A percentile compares a stretch with the other conserved stretches of the same genome.
These are phyloP conservation scores for Cataglyphis rosenhaueri DNA, from an alignment of 2,888 invertebrate genomes.

Conservation along the genomic window DNA sequence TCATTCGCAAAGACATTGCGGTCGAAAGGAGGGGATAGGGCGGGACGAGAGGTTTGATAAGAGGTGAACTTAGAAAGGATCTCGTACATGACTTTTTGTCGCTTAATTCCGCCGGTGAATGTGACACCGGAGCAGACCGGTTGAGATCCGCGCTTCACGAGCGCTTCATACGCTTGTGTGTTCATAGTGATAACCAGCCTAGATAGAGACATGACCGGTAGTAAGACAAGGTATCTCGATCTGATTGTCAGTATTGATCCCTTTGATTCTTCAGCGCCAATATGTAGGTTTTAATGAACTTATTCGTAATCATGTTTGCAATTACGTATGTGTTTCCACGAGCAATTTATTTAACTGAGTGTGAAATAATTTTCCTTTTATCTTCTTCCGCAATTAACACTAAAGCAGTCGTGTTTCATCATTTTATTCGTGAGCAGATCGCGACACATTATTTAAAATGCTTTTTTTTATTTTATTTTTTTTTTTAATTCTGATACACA, in stretches of 20 bases:
- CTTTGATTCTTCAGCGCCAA: slow-evolving; percentile 40
- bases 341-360: neutral
- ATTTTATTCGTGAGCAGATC: neutral
- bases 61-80: slow-evolving; percentile 63
- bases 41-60: slow-evolving; percentile 40
- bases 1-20: slow-evolving; percentile 70
- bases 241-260: slow-evolving; percentile 68
- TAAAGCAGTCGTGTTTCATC: neutral
- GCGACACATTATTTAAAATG: neutral
- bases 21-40: slow-evolving; percentile 38
- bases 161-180: slow-evolving; percentile 56
- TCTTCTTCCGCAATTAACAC: neutral
- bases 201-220: slow-evolving; percentile 70
- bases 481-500: neutral
- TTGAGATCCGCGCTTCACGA: slow-evolving; percentile 34
- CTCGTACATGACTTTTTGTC: slow-evolving; percentile 62
- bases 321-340: slow-evolving; percentile 48
- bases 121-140: slow-evolving; percentile 26
- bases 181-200: slow-evolving; percentile 56
- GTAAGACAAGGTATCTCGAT: slow-evolving; percentile 66
- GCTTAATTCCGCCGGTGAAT: slow-evolving; percentile 60
- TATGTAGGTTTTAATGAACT: slow-evolving; percentile 71
- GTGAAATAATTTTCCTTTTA: neutral
- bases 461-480: neutral
- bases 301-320: slow-evolving; percentile 58